These are phyloP conservation scores for Apeltes quadracus DNA, from an alignment of 2,113 vertebrate genomes.

Conservation along the genomic window DNA sequence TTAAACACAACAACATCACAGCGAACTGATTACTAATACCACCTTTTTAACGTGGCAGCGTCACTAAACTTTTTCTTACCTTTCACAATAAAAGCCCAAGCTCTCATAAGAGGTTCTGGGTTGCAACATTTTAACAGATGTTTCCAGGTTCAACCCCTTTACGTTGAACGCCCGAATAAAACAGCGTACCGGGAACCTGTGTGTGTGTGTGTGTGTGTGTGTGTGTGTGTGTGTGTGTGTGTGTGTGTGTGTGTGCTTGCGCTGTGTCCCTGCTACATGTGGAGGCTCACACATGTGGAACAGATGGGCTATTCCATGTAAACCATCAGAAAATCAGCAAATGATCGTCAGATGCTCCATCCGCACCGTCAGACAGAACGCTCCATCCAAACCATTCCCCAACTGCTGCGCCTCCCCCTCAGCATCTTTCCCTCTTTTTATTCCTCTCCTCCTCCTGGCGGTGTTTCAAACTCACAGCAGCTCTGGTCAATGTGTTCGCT, in stretches of 20 bases:
- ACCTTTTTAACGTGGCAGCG: too few species aligned
- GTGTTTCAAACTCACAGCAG: constrained; percentile 1
- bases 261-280: constrained; percentile 33
- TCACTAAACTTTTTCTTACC: too few species aligned
- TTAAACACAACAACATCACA: too few species aligned
- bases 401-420: constrained; percentile 33
- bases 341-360: constrained; percentile 42
- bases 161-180: too few species aligned
- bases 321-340: constrained; percentile 50
- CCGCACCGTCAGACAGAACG: constrained; percentile 5
- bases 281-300: constrained; percentile 35
- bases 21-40: too few species aligned
- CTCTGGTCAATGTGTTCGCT: constrained; percentile 1
- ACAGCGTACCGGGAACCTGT: too few species aligned
- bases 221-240: constrained; percentile 3
- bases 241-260: constrained; percentile 1
- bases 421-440: constrained; percentile 2
- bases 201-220: constrained; percentile 12
- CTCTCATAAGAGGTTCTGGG: too few species aligned
- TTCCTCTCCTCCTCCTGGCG: constrained; percentile 6
- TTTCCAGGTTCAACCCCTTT: too few species aligned
- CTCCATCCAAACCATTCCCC: constrained; percentile 34
- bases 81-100: too few species aligned
- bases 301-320: constrained; percentile 53
- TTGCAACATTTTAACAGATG: too few species aligned